Conservation (phyloP, 92 coral and sea anemone species). For the Muricea muricata region DNA sequence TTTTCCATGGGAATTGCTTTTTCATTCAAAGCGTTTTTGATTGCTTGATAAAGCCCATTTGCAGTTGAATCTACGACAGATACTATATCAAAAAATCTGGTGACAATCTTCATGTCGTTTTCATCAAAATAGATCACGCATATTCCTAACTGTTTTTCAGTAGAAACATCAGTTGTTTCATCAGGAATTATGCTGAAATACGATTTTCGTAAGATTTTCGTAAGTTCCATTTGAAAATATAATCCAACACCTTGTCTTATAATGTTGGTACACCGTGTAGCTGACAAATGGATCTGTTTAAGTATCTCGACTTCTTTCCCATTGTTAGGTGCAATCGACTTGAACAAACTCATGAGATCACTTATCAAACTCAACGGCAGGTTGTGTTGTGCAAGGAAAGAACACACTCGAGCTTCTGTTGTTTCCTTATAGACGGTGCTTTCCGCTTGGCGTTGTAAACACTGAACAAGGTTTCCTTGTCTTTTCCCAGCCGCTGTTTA, state of each 20-base stretch:
- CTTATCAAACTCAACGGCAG: conserved; percentile 3
- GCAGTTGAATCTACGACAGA: conserved; percentile 11
- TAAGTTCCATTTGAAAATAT: conserved; percentile 8
- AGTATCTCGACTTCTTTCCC: neutral
- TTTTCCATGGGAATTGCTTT: conserved; percentile 17
- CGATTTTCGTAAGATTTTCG: conserved; percentile 16
- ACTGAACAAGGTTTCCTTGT: conserved; percentile 20
- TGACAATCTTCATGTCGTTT: neutral
- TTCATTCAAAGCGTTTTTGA: conserved; percentile 10
- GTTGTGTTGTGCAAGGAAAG: conserved; percentile 24
- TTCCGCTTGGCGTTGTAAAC: conserved; percentile 9
- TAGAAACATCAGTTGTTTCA: conserved; percentile 32
- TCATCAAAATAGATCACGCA: conserved; percentile 18
- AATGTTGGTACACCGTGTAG: neutral
- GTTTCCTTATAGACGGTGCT: conserved; percentile 21
- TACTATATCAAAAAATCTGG: conserved; percentile 26
- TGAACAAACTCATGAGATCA: conserved; percentile 10
- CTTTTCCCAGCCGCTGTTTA: neutral
- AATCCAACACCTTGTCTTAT: conserved; percentile 8
- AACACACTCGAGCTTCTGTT: conserved; percentile 24
- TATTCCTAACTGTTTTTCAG: conserved; percentile 25
- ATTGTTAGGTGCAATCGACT: conserved; percentile 25
- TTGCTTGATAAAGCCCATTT: conserved; percentile 23
- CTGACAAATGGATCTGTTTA: neutral
- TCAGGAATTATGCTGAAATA: conserved; percentile 3